Evolutionary conservation across 2,797 vertebrate species (phyloP).

Genomic region (Acridotheres tristis): DNA sequence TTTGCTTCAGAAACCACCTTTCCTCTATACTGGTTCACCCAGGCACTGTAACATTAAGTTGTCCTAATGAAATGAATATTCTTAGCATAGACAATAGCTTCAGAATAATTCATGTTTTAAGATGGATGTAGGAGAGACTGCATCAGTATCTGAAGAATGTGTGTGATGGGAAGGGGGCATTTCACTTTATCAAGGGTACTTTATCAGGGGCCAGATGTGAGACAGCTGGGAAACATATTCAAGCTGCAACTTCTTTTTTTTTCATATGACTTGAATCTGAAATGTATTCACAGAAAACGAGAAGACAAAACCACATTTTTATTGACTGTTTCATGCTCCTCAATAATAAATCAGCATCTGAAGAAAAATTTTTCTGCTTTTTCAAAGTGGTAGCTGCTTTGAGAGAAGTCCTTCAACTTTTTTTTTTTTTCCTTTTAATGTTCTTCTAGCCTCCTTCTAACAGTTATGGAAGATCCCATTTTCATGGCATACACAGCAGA

Average conservation of each 20-base stretch:
- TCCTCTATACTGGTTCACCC: not conserved
- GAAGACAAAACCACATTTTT: not conserved
- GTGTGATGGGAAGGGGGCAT: not conserved
- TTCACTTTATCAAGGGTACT: not conserved
- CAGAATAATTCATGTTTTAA: not conserved
- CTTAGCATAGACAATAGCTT: not conserved
- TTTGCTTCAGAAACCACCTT: not conserved
- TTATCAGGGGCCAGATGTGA: not conserved
- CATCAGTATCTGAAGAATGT: not conserved
- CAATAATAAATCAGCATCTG: not conserved
- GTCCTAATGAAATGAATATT: not conserved
- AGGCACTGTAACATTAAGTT: not conserved
- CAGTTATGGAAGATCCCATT: not conserved
- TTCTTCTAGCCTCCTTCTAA: slow-evolving; percentile 19
- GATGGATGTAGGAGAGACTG: not conserved
- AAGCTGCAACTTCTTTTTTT: not conserved
- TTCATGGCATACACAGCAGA: not conserved
- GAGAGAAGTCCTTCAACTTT: not conserved
- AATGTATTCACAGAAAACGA: not conserved
- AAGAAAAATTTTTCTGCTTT: not conserved
- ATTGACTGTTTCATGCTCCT: not conserved
- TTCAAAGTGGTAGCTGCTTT: not conserved
- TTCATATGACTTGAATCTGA: not conserved
- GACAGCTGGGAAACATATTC: not conserved
- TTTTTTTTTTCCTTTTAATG: not conserved